These are phyloP conservation scores for Irena cyanogastra DNA, from an alignment of 2,113 vertebrate species.

Conservation along the genomic window DNA sequence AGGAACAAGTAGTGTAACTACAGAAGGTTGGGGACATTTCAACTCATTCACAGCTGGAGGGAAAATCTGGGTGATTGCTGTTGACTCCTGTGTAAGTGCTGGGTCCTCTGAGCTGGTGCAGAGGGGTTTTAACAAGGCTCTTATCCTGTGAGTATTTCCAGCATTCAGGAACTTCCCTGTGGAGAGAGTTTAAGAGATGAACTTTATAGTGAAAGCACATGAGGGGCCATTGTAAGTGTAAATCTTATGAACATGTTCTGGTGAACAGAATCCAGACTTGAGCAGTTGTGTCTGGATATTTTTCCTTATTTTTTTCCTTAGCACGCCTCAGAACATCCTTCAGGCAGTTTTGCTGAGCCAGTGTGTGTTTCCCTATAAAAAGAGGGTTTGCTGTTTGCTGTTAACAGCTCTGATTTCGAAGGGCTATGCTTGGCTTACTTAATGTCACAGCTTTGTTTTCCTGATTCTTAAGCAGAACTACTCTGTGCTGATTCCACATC, in stretches of 20 bases:
- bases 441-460: background rate
- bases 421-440: background rate
- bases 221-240: background rate
- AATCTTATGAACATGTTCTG: background rate
- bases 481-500: background rate
- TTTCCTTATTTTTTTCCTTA: background rate
- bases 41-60: constrained; percentile 22
- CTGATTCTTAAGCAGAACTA: background rate
- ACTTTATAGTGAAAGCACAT: fast-evolving
- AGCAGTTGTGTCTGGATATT: background rate
- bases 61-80: background rate
- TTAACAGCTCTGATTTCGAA: background rate
- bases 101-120: background rate
- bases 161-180: background rate
- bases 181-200: background rate
- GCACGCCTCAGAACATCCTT: fast-evolving
- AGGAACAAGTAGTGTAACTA: constrained; percentile 11
- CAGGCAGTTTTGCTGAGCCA: background rate
- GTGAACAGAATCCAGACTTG: background rate
- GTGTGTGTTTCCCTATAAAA: background rate
- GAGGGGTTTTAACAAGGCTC: background rate
- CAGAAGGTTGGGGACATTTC: constrained; percentile 34
- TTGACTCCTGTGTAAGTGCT: background rate
- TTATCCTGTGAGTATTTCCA: background rate
- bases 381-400: background rate